A percentile compares a stretch with the other conserved stretches of the same genome.
Conservation (phyloP, 30 jellyfish, hydroid and myxozoan species). For the Pseudorhiza aurosa region DNA sequence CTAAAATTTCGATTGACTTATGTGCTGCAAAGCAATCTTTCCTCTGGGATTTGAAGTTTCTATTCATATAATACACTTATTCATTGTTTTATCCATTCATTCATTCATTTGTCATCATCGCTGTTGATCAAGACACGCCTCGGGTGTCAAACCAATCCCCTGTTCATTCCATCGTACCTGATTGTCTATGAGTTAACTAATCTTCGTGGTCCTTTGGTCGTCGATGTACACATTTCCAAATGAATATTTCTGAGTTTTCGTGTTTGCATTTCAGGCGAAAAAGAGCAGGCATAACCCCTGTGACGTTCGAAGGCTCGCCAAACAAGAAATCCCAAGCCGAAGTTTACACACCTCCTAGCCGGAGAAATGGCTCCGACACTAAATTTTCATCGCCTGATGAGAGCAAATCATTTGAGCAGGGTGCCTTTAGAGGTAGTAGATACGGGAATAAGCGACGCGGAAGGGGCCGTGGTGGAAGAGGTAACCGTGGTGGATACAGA, state of each 20-base stretch:
- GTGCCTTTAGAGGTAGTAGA: slow-evolving; percentile 52
- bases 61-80: no score
- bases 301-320: slow-evolving; percentile 84
- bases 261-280: slow-evolving; percentile 69
- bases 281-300: slow-evolving; percentile 98
- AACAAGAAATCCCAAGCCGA: slow-evolving; percentile 47
- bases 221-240: no score
- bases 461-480: slow-evolving; percentile 79
- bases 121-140: no score
- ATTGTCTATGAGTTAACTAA: no score
- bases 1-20: no score
- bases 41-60: no score
- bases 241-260: no score
- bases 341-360: slow-evolving; percentile 81
- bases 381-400: neutral
- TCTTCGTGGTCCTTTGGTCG: no score
- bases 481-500: slow-evolving; percentile 62
- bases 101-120: no score
- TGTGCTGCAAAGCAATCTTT: no score
- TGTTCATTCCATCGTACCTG: no score
- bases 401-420: slow-evolving; percentile 25
- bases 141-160: neutral
- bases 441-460: slow-evolving; percentile 69
- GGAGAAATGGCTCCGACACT: slow-evolving; percentile 66
- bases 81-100: no score